These are phyloP conservation scores for Drosophila anceps DNA, from an alignment of 2,888 invertebrate genomes.

Conservation along the genomic window DNA sequence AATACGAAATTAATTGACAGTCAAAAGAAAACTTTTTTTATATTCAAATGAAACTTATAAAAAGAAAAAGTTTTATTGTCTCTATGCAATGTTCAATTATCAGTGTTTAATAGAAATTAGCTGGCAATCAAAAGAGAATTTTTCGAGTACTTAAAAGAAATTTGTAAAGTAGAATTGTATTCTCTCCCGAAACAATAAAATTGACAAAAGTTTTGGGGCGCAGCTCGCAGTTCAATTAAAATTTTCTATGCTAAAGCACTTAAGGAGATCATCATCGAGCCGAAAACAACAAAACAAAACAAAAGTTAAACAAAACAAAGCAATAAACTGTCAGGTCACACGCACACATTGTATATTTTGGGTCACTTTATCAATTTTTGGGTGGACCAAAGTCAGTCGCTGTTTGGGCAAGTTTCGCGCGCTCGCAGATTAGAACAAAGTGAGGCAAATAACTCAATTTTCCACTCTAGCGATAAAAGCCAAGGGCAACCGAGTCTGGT, in stretches of 20 bases:
- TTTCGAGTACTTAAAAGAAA: neutral
- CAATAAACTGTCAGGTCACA: constrained; percentile 14
- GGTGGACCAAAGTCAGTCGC: constrained; percentile 24
- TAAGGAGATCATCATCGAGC: constrained; percentile 27
- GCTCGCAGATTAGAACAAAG: constrained; percentile 38
- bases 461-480: constrained; percentile 79
- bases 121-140: neutral
- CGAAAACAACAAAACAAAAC: constrained; percentile 24
- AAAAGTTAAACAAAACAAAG: constrained; percentile 12
- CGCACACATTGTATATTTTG: neutral
- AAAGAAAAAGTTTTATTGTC: too few relatives aligned
- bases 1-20: too few relatives aligned
- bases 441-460: constrained; percentile 75
- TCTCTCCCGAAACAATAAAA: neutral
- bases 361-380: constrained; percentile 47
- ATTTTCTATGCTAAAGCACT: constrained; percentile 4
- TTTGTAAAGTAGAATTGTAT: neutral
- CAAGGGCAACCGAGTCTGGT: constrained; percentile 25
- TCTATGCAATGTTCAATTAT: too few relatives aligned
- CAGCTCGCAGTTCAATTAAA: constrained; percentile 6
- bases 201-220: neutral
- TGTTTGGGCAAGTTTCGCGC: constrained; percentile 38
- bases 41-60: too few relatives aligned
- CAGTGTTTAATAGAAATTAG: neutral
- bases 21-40: too few relatives aligned